Base-by-base conservation (phyloP, 1,140 invertebrate genomes). In the Ganaspis sp. region DNA sequence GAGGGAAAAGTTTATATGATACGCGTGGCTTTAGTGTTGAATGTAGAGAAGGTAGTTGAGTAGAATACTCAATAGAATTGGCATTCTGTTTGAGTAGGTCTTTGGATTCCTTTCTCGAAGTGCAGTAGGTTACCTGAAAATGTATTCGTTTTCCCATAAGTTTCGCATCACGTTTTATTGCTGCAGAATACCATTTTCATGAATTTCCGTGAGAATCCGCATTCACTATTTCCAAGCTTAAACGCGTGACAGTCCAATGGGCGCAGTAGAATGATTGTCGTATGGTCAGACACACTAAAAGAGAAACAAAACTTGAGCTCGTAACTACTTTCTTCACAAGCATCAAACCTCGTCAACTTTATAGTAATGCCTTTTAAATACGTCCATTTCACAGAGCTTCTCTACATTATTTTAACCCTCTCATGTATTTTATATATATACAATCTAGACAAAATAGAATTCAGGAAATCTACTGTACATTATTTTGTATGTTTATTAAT, bases 51-150 rank as follows among this genome's bases (percentile, higher is more conserved):
- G 58, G 58, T 34, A n/a, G 58, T 64, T 64, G 3, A 64, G 11
- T 64, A 4, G 58, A 29, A 64, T 64, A 12, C 58, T 64, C 26
- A 0, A 26, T 29, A 64, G 58, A 64, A 64, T 64, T 64, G 58
- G 58, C 23, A 64, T 64, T 64, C 58, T 29, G 26, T 64, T 64
- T 64, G 58, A 64, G 58, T 64, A n/a, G 23, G 58, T 64, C 58
- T 64, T 34, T 29, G 58, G 26, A 64, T 26, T 64, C 58, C 23
- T 64, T 64, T 64, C 58, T 64, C 12, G 11, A 9, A 26, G 21
- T n/a, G 58, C 26, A 64, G 58, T n/a, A 64, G 26, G 58, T 64
- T 64, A 34, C 26, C 23, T 64, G 58, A 64, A 64, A 64, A 64
- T 64, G 58, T 29, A 64, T 64, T 64, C 58, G 58, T 29, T 64